A percentile compares a stretch with the other conserved stretches of the same genome.
Conservation (phyloP, 2,888 invertebrate species). For the Polyommatus icarus region DNA sequence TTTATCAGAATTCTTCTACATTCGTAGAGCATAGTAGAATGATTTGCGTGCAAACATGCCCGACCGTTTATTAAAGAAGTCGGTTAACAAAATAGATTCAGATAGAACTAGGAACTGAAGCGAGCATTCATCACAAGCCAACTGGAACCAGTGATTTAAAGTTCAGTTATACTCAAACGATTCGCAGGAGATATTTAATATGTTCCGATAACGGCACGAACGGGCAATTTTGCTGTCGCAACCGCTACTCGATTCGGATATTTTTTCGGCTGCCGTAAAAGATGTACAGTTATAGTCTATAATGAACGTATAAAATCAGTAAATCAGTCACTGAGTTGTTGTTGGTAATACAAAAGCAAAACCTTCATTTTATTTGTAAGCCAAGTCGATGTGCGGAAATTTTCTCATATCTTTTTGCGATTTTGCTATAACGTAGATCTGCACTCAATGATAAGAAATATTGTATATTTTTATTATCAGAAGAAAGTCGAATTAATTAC, state of each 20-base stretch:
- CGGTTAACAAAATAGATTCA: slow-evolving; percentile 16
- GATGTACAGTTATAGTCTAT: background rate
- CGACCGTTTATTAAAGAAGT: slow-evolving; percentile 9
- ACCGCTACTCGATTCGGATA: background rate
- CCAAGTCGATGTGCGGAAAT: background rate
- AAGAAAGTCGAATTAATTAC: background rate
- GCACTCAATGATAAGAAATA: background rate
- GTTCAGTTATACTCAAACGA: background rate
- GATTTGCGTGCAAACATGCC: background rate
- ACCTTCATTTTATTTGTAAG: background rate
- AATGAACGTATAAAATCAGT: background rate
- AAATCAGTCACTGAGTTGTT: background rate
- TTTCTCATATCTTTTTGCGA: background rate
- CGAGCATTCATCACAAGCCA: slow-evolving; percentile 11
- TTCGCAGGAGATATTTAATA: background rate
- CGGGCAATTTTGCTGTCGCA: background rate
- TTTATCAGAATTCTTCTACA: background rate
- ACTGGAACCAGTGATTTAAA: background rate
- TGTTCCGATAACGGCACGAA: background rate
- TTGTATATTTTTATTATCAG: background rate
- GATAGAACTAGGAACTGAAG: slow-evolving; percentile 17
- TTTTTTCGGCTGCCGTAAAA: background rate
- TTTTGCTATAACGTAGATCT: background rate
- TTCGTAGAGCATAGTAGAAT: background rate
- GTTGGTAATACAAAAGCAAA: background rate